Base-by-base conservation (phyloP, 2,797 vertebrate genomes). In the Helostoma temminkii region DNA sequence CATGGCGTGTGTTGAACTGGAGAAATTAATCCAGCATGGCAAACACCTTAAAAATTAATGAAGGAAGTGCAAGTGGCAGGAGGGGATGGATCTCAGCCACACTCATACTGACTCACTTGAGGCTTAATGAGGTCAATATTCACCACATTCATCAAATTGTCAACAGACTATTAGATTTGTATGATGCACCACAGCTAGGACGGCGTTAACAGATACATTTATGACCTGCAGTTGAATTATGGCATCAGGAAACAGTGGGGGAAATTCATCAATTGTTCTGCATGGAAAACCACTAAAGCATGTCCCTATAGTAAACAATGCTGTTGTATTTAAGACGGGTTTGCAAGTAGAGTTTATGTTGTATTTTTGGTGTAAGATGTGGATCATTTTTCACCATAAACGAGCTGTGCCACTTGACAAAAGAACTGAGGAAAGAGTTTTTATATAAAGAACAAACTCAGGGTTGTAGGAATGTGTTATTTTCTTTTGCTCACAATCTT, bases 11-110 rank as follows among this genome's bases (percentile, higher is more conserved):
- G 71, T 71, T 80, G 53, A 76, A 77, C 78, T 80, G 69, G 55
- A 73, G 71, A 80, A 83, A 83, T 89, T 50, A 82, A 88, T 86
- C 72, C 72, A 65, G 78, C 59, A 54, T 65, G 49, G 73, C 66
- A 83, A 87, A 90, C 68, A 56, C 74, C 76, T 85, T 86, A 73
- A 83, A 83, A 78, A 74, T 80, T 75, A 82, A 82, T 73, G 76
- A 75, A 70, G 76, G 64, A 66, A 46, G 61, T 66, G 80, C 36
- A 26, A 62, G 58, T 67, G 52, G 37, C 71, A 82, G 69, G 56
- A 80, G 39, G 62, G 64, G 60, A 65, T 25, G 56, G 66, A 66
- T 74, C 39, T 54, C 3, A 48, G 43, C 67, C 58, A 64, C 30
- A 5, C 75, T 87, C 65, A 79, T 1, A 58, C 61, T 69, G 80